phyloP scores from a whole-genome alignment of 2,888 invertebrate species.

The Heliconius ismenius region DNA sequence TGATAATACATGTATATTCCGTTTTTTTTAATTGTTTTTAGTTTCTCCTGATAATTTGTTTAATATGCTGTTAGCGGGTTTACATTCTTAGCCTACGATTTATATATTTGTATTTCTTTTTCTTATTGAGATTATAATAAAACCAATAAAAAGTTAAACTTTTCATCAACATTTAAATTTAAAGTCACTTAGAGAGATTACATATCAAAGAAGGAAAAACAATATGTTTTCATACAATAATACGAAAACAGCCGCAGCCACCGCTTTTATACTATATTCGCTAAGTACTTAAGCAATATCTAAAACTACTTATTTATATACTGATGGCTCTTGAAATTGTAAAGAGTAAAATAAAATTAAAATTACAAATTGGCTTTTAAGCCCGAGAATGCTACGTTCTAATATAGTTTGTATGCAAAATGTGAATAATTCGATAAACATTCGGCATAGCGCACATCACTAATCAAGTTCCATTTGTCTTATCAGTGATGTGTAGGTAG shows the following conservation, averaged over 20 bases:
- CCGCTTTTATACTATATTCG: constrained; percentile 19
- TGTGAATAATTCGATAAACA: not conserved
- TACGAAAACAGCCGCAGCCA: constrained; percentile 22
- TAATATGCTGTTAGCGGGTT: too few relatives aligned
- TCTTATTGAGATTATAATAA: not conserved
- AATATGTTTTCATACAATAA: not conserved
- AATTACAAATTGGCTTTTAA: not conserved
- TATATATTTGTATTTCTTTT: not conserved
- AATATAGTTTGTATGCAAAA: not conserved
- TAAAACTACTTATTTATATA: constrained; percentile 29
- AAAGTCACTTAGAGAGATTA: not conserved
- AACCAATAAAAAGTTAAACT: not conserved
- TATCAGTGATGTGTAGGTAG: not conserved
- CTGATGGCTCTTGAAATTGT: constrained; percentile 26
- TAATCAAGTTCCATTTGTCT: not conserved
- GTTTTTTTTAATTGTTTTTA: too few relatives aligned
- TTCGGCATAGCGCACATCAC: constrained; percentile 2
- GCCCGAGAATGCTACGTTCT: constrained; percentile 14
- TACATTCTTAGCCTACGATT: not conserved
- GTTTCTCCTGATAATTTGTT: too few relatives aligned
- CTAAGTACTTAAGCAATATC: constrained; percentile 32
- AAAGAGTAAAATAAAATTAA: constrained; percentile 15
- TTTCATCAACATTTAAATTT: not conserved
- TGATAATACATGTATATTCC: too few relatives aligned
- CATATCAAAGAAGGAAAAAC: not conserved